A percentile compares a stretch with the other conserved stretches of the same genome.
These are phyloP conservation scores for Spermophilus dauricus DNA, from an alignment of 2,113 vertebrate species.

Conservation along the genomic window DNA sequence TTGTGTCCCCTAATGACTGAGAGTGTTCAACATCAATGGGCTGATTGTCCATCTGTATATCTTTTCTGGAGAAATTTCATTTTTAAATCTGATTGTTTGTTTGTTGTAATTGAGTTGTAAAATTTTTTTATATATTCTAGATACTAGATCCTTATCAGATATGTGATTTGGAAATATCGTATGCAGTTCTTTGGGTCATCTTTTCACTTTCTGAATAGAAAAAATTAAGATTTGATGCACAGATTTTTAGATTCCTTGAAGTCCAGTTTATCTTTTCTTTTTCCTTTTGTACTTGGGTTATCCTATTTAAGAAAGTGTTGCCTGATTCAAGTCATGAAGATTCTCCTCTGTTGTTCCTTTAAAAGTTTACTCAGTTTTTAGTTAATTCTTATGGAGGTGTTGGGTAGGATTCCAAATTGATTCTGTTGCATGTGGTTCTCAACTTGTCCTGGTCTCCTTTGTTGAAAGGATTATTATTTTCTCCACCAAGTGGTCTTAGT, in stretches of 20 bases:
- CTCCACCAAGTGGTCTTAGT: background rate
- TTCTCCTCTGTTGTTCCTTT: background rate
- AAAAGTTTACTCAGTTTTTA: background rate
- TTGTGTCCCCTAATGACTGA: background rate
- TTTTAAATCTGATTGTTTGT: background rate
- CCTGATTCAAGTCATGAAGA: background rate
- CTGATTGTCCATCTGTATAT: background rate
- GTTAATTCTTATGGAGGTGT: background rate
- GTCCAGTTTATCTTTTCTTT: background rate
- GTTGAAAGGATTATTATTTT: background rate
- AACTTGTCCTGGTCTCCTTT: no score
- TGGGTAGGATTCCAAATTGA: background rate
- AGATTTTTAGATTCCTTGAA: background rate
- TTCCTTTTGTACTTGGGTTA: background rate
- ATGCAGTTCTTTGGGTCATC: background rate
- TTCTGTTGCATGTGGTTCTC: background rate
- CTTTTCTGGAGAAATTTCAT: background rate
- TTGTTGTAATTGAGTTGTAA: background rate
- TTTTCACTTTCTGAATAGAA: conserved; percentile 5
- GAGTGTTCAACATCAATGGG: background rate
- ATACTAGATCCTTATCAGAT: background rate
- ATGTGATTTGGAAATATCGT: background rate
- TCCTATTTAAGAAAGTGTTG: background rate
- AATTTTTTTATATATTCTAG: background rate
- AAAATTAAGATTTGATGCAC: background rate